Evolutionary conservation across 2,888 invertebrate genomes (phyloP).

Genomic region (Brachyptera risi): DNA sequence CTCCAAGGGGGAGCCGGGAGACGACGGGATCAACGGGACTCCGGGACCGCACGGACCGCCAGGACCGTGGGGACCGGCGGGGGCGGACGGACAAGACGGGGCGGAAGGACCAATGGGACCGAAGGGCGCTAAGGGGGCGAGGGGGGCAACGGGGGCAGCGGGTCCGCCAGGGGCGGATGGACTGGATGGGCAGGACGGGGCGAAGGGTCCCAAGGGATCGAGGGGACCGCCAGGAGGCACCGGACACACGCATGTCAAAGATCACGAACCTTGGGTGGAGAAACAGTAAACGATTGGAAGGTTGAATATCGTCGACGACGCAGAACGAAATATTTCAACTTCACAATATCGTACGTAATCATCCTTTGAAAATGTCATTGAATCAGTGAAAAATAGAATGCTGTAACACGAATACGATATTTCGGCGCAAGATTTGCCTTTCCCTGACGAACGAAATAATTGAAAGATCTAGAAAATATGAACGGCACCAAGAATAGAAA

Average conservation of each 20-base stretch:
- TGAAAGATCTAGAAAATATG: too few species aligned
- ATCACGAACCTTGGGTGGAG: not conserved
- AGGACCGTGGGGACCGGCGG: not conserved
- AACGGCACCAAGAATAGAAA: too few species aligned
- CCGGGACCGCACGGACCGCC: not conserved
- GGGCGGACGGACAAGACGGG: constrained; percentile 37
- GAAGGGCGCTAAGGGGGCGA: constrained; percentile 9
- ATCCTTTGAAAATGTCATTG: too few species aligned
- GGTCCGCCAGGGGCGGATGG: constrained; percentile 5
- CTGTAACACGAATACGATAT: too few species aligned
- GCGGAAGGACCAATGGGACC: constrained; percentile 1
- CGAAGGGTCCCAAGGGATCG: constrained; percentile 9
- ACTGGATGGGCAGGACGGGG: constrained; percentile 4
- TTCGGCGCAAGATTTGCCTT: too few species aligned
- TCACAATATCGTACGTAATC: too few species aligned
- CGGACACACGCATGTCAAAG: not conserved
- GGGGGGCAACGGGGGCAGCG: not conserved
- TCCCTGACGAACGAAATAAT: too few species aligned
- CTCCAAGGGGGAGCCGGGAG: not conserved
- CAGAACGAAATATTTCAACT: too few species aligned
- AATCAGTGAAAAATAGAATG: too few species aligned
- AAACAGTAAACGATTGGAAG: not conserved
- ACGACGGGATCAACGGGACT: not conserved
- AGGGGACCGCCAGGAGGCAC: constrained; percentile 1
- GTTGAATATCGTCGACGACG: not conserved